Base-by-base conservation (phyloP, 2,797 vertebrate species). In the Microctenopoma stevenorrisi region DNA sequence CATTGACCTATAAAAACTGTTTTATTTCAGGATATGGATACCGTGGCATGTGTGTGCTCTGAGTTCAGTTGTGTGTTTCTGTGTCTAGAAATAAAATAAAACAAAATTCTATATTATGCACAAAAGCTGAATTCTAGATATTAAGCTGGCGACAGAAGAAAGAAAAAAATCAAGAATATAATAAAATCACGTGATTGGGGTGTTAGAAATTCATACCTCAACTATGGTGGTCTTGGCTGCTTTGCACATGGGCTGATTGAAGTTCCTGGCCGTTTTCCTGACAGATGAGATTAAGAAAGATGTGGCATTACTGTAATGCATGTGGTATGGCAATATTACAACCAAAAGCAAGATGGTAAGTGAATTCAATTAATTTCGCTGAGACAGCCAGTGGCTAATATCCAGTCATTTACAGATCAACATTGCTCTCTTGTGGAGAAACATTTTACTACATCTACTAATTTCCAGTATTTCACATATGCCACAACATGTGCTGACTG, bases 171-270 rank as follows among this genome's bases (percentile, higher is more conserved):
- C 18, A 18, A 33, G 6, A 13, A 57, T 5, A 44, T 5, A 50
- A 61, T 35, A 49, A 14, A 65, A 43, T n/a, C 15, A 22, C 48
- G 14, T 6, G 18, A 60, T 2, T 60, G 33, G 61, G 47, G 22
- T 58, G 26, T 4, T 38, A 8, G 4, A 60, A 63, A 44, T 52
- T 35, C 92, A 53, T 94, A 99, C 98, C 97, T 99, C 97, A 30
- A 98, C 96, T 16, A 99, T 93, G 13, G 97, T 98, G 78, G 92
- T 95, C 82, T 92, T 94, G 28, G 97, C 96, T 85, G 98, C 97
- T 91, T 99, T 99, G 88, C 97, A 99, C 98, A 99, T 99, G 0
- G 98, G 96, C 68, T 97, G 94, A 86, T 99, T 99, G 89, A 99
- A 99, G 88, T 99, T 99, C 80, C 96, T 95, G 42, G 98, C 97